These are phyloP conservation scores for Sycophila texana DNA, from an alignment of 2,888 invertebrate genomes.

Conservation along the genomic window DNA sequence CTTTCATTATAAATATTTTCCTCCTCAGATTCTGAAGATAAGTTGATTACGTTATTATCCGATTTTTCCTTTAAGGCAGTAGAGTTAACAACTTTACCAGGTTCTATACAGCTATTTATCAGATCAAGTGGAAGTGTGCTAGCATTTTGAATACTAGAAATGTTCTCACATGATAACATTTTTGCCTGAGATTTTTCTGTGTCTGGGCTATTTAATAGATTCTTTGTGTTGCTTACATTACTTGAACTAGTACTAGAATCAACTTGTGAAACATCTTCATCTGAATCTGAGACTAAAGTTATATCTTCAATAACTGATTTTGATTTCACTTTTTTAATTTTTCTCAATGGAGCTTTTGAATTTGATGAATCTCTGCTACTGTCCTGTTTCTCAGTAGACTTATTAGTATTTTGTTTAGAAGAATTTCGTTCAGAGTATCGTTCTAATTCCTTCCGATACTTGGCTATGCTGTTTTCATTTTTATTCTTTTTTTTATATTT, in stretches of 20 bases:
- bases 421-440: slow-evolving; percentile 3
- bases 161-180: background rate
- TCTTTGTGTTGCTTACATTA: background rate
- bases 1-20: slow-evolving; percentile 16
- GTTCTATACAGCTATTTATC: slow-evolving; percentile 3
- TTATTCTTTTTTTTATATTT: slow-evolving; percentile 65
- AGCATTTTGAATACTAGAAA: slow-evolving; percentile 27
- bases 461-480: slow-evolving; percentile 67
- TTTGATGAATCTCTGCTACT: background rate
- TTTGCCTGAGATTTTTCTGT: background rate
- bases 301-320: slow-evolving; percentile 30
- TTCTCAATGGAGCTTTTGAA: background rate
- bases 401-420: background rate
- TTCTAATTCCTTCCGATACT: slow-evolving; percentile 63
- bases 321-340: background rate
- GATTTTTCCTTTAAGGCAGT: slow-evolving; percentile 2
- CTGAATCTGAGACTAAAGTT: slow-evolving; percentile 53
- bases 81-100: slow-evolving; percentile 18
- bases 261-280: slow-evolving; percentile 39
- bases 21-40: slow-evolving; percentile 45
- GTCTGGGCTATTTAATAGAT: background rate
- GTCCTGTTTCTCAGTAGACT: background rate
- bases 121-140: slow-evolving; percentile 9
- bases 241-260: background rate
- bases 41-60: slow-evolving; percentile 31